Evolutionary conservation across 2,888 invertebrate genomes (phyloP).

Genomic region (Noctua pronuba): DNA sequence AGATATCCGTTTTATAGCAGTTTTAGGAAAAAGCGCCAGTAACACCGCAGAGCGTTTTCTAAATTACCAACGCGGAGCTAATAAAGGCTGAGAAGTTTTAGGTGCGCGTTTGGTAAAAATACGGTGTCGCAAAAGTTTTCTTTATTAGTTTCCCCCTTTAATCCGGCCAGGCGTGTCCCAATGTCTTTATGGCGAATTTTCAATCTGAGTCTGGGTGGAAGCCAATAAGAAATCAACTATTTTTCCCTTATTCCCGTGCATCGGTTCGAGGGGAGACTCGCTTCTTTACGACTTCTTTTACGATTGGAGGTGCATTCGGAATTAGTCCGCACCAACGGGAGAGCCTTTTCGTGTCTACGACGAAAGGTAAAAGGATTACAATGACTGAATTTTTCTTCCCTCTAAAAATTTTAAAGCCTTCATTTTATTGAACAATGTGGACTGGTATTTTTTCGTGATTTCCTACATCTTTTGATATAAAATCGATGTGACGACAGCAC

Average conservation of each 20-base stretch:
- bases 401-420: constrained; percentile 51
- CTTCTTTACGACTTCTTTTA: constrained; percentile 90
- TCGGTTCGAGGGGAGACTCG: constrained; percentile 86
- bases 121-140: constrained; percentile 90
- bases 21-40: constrained; percentile 74
- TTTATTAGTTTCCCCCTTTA: constrained; percentile 90
- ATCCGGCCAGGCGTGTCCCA: constrained; percentile 89
- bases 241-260: constrained; percentile 89
- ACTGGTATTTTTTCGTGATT: constrained; percentile 27
- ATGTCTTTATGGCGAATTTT: constrained; percentile 91
- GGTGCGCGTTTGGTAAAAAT: constrained; percentile 88
- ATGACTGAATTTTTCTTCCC: constrained; percentile 78
- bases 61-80: constrained; percentile 85
- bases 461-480: constrained; percentile 30
- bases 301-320: constrained; percentile 90
- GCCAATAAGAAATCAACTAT: constrained; percentile 91
- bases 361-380: constrained; percentile 89
- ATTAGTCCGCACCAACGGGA: constrained; percentile 87
- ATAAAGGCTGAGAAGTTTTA: constrained; percentile 87
- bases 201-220: constrained; percentile 89
- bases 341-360: constrained; percentile 89
- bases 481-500: constrained; percentile 60
- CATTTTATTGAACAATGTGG: constrained; percentile 46
- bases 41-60: constrained; percentile 79
- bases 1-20: constrained; percentile 76